Conservation (phyloP, 2,888 invertebrate genomes). For the Pollenia griseotomentosa region DNA sequence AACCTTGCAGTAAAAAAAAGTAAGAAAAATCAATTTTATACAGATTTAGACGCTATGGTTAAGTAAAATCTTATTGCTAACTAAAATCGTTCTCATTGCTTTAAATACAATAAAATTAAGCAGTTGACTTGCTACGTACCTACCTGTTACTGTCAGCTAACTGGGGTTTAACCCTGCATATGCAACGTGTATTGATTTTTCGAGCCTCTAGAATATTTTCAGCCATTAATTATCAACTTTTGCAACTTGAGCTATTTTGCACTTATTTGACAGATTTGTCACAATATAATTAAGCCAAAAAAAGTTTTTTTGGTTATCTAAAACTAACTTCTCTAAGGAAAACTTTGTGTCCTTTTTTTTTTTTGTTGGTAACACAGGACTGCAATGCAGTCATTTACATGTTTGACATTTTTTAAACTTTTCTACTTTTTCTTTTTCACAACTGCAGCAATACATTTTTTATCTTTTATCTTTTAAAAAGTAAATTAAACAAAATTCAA, state of each 20-base stretch:
- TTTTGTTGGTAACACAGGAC: neutral
- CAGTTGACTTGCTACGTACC: too few relatives aligned
- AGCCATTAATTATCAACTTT: neutral
- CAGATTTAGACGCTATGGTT: too few relatives aligned
- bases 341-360: conserved; percentile 20
- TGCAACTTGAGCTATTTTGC: too few relatives aligned
- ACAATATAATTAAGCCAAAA: neutral
- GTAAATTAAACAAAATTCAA: neutral
- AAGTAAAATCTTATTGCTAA: too few relatives aligned
- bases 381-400: conserved; percentile 48
- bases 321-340: conserved; percentile 18
- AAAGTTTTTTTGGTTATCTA: neutral
- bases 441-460: conserved; percentile 1
- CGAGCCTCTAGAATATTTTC: neutral
- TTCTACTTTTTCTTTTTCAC: too few relatives aligned
- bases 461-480: neutral
- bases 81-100: too few relatives aligned
- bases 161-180: too few relatives aligned
- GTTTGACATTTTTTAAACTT: conserved; percentile 10
- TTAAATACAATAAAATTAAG: too few relatives aligned
- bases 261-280: neutral
- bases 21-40: too few relatives aligned
- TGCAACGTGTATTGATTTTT: too few relatives aligned
- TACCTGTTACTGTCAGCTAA: too few relatives aligned
- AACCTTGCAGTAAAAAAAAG: too few relatives aligned